A percentile compares a stretch with the other conserved stretches of the same genome.
Conservation (phyloP, 1,140 invertebrate genomes). For the Sipha flava region DNA sequence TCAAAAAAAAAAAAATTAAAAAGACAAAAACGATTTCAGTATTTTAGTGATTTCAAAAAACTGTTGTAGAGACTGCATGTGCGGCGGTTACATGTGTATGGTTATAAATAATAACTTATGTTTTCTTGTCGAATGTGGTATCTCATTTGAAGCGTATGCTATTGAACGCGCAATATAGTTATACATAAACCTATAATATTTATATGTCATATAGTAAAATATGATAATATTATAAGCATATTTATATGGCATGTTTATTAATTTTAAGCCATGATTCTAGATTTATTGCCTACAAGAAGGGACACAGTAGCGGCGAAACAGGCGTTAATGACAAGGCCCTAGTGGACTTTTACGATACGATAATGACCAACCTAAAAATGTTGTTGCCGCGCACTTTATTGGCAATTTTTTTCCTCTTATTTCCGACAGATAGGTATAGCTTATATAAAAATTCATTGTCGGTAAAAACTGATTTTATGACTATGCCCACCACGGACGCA, state of each 20-base stretch:
- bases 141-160: not conserved
- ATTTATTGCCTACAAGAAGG: constrained; percentile 4
- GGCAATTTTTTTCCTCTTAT: not conserved
- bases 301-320: constrained; percentile 21
- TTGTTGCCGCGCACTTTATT: not conserved
- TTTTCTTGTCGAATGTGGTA: not conserved
- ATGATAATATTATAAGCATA: not conserved
- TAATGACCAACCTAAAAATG: constrained; percentile 22
- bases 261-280: not conserved
- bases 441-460: not conserved
- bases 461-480: not conserved
- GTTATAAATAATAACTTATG: not conserved
- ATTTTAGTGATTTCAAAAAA: too few relatives aligned
- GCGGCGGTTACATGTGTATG: not conserved
- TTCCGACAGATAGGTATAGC: not conserved
- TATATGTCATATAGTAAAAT: not conserved
- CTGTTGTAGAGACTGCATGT: too few relatives aligned
- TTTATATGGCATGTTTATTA: constrained; percentile 18
- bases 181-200: not conserved
- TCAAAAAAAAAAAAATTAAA: too few relatives aligned
- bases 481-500: not conserved
- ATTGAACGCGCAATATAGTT: not conserved
- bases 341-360: constrained; percentile 22
- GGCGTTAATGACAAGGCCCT: constrained; percentile 23
- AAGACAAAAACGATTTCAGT: too few relatives aligned